phyloP scores from a whole-genome alignment of 2,888 invertebrate species.

The Dilophus febrilis region DNA sequence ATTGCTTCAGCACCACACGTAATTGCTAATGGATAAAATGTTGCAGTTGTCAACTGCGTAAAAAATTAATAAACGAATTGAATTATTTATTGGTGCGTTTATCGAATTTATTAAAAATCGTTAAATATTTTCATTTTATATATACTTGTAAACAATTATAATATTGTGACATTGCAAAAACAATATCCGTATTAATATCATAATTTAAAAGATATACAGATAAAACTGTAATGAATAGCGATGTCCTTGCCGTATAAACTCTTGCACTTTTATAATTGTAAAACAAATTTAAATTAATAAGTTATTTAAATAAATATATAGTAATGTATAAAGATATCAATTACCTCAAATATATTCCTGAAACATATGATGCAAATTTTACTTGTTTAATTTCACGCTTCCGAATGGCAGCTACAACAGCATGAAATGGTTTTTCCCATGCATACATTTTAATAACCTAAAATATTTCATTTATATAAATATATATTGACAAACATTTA shows the following conservation, averaged over 20 bases:
- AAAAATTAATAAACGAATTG: slow-evolving; percentile 10
- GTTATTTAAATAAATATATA: too few relatives aligned
- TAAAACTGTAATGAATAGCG: slow-evolving; percentile 64
- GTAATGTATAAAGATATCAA: too few relatives aligned
- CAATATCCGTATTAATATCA: slow-evolving; percentile 42
- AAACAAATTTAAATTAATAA: too few relatives aligned
- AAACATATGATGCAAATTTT: slow-evolving; percentile 44
- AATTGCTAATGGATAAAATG: slow-evolving; percentile 39
- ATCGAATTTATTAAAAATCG: too few relatives aligned
- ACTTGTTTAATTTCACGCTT: slow-evolving; percentile 47
- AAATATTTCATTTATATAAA: too few relatives aligned
- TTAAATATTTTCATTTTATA: too few relatives aligned
- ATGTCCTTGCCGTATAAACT: slow-evolving; percentile 72
- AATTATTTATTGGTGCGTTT: too few relatives aligned
- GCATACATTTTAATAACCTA: slow-evolving; percentile 94
- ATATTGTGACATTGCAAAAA: slow-evolving; percentile 61
- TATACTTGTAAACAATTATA: slow-evolving; percentile 52
- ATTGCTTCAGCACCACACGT: slow-evolving; percentile 40
- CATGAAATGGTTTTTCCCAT: slow-evolving; percentile 82
- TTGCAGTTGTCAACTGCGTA: slow-evolving; percentile 35
- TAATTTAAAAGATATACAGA: slow-evolving; percentile 56
- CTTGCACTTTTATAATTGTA: slow-evolving; percentile 30
- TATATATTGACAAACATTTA: too few relatives aligned
- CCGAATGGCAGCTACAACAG: slow-evolving; percentile 60
- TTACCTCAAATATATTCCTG: slow-evolving; percentile 44